A percentile compares a stretch with the other conserved stretches of the same genome.
phyloP scores from a whole-genome alignment of 1,140 invertebrate genomes.

The Acromyrmex echinatior region DNA sequence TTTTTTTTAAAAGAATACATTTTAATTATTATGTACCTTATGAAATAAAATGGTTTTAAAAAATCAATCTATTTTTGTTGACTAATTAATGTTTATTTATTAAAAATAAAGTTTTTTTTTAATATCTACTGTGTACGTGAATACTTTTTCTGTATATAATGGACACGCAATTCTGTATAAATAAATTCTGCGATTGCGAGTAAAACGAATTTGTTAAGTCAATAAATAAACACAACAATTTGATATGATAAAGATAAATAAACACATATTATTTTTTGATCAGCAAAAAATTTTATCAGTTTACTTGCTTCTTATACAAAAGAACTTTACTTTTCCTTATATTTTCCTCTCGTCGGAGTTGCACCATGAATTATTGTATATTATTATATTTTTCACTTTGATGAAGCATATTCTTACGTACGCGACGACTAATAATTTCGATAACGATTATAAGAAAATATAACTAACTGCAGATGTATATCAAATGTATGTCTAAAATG shows the following conservation, averaged over 20 bases:
- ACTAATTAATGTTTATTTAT: too few relatives aligned
- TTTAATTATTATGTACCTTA: too few relatives aligned
- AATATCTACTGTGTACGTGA: too few relatives aligned
- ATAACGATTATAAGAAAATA: neutral
- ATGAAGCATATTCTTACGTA: neutral
- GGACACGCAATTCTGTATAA: neutral
- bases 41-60: too few relatives aligned
- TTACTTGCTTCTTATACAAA: neutral
- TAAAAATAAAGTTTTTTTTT: too few relatives aligned
- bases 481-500: conserved; percentile 9
- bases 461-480: too few relatives aligned
- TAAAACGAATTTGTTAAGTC: neutral
- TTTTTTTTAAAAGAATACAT: too few relatives aligned
- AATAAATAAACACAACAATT: neutral
- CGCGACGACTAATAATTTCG: neutral
- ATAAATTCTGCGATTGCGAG: neutral
- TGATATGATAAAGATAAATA: neutral
- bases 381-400: neutral
- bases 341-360: neutral
- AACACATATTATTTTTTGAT: neutral
- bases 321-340: neutral
- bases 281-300: neutral
- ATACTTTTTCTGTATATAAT: neutral
- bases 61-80: too few relatives aligned
- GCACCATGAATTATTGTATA: too few relatives aligned